These are phyloP conservation scores for Lates japonicus DNA, from an alignment of 2,797 vertebrate genomes.

Conservation along the genomic window DNA sequence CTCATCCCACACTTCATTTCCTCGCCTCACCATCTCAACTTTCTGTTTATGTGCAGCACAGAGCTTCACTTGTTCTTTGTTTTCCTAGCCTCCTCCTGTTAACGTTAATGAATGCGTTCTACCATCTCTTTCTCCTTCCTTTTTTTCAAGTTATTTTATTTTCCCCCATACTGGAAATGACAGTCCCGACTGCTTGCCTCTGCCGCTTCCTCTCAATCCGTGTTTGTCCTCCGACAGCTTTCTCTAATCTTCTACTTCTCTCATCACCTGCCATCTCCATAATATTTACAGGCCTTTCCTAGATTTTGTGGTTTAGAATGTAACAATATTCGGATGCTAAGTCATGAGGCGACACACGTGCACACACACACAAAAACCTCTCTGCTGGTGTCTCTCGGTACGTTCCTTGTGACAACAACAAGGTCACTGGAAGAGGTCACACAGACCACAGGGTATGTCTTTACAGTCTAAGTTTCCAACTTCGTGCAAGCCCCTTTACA, in stretches of 20 bases:
- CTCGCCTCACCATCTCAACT: constrained; percentile 35
- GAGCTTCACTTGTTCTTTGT: constrained; percentile 10
- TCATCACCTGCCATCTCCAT: neutral
- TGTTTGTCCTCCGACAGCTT: neutral
- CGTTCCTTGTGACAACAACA: constrained; percentile 28
- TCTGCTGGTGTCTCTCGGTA: neutral
- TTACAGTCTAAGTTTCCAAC: neutral
- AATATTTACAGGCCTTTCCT: neutral
- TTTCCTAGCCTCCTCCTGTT: constrained; percentile 3
- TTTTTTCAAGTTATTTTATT: constrained; percentile 5
- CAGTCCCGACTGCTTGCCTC: neutral
- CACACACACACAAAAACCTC: constrained; percentile 4
- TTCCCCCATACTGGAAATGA: neutral
- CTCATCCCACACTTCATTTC: constrained; percentile 56
- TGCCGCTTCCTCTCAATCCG: neutral
- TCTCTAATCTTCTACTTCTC: neutral
- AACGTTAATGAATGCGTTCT: neutral
- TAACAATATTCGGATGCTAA: constrained; percentile 19
- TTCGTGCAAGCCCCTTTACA: neutral
- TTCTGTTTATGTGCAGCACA: constrained; percentile 37
- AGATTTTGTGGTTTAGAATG: constrained; percentile 16
- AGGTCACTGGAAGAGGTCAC: constrained; percentile 1
- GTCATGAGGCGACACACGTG: neutral
- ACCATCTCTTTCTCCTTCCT: neutral
- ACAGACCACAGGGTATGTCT: neutral